Base-by-base conservation (phyloP, 2,797 vertebrate species). In the Sternarchorhynchus goeldii region DNA sequence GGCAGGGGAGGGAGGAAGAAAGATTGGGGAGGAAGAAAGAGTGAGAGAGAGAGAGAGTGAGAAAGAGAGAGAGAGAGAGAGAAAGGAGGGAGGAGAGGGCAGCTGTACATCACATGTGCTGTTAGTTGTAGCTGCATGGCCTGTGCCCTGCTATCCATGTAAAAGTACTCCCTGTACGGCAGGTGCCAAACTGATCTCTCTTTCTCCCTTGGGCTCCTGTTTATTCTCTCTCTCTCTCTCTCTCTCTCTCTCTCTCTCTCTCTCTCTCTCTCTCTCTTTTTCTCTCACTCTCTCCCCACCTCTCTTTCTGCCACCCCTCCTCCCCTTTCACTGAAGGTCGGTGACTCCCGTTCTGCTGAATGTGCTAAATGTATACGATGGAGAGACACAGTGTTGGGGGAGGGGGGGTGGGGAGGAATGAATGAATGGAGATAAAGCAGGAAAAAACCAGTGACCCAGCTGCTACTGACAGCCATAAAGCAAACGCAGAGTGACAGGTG, bases 401-500 rank as follows among this genome's bases (percentile, higher is more conserved):
- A 73, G 67, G 62, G 58, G 60, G 75, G 39, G 74, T 70, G 20
- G 69, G 41, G 29, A 20, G 25, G 58, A 31, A 25, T 50, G 8
- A 29, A 50, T 50, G 56, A 53, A 71, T 25, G 55, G 57, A 62
- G 66, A 62, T 63, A 50, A 4, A 12, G 84, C 76, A 66, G 73
- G 78, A 87, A 84, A 76, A 74, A 82, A 31, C 75, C 76, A 83
- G 82, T 80, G 84, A 89, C 88, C 90, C 36, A 83, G 81, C 86
- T 66, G 72, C 71, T 79, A 82, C 86, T 90, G 90, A 91, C 56
- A 69, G 88, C 87, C 86, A 90, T 91, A 92, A 91, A 92, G 83
- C 86, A 93, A 92, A 91, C 80, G 2, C 41, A 85, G 89, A 93
- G 85, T 91, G 92, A 91, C 92, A 92, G 88, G 89, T 92, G 90